Evolutionary conservation across 2,888 invertebrate genomes (phyloP).

Genomic region (Cyclophora albipunctata): DNA sequence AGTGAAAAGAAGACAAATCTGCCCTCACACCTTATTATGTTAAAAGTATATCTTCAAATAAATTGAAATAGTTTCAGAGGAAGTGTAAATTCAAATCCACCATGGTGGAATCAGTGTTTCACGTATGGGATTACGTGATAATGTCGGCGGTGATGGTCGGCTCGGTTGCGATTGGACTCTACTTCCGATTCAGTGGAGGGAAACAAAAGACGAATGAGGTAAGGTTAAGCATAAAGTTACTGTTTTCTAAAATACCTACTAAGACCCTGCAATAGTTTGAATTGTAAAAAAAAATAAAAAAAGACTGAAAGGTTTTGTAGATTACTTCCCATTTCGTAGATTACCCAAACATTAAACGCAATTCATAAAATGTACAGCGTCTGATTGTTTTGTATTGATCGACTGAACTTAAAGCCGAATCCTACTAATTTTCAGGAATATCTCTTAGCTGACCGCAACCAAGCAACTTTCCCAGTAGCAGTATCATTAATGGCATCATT

Average conservation of each 20-base stretch:
- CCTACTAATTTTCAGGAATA: conserved; percentile 78
- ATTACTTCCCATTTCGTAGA: too few relatives aligned
- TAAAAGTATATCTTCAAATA: too few relatives aligned
- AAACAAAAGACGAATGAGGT: conserved; percentile 88
- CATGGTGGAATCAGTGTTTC: conserved; percentile 62
- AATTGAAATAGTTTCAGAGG: too few relatives aligned
- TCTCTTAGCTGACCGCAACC: conserved; percentile 85
- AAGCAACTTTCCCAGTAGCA: conserved; percentile 87
- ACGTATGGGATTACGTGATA: conserved; percentile 84
- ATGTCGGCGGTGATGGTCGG: conserved; percentile 80
- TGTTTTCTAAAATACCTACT: too few relatives aligned
- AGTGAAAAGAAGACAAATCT: too few relatives aligned
- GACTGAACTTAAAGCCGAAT: too few relatives aligned
- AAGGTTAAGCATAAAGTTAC: conserved; percentile 15
- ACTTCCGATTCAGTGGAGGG: conserved; percentile 90
- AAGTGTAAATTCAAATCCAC: conserved; percentile 16
- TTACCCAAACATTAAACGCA: too few relatives aligned
- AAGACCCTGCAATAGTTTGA: too few relatives aligned
- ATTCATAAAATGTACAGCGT: neutral
- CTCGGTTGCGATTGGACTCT: conserved; percentile 86
- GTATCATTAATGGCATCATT: conserved; percentile 94
- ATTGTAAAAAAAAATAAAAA: neutral
- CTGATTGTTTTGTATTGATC: neutral
- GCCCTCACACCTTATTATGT: too few relatives aligned
- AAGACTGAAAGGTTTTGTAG: too few relatives aligned